phyloP scores from a whole-genome alignment of 2,888 invertebrate species.

The Sphaerophoria rueppellii region DNA sequence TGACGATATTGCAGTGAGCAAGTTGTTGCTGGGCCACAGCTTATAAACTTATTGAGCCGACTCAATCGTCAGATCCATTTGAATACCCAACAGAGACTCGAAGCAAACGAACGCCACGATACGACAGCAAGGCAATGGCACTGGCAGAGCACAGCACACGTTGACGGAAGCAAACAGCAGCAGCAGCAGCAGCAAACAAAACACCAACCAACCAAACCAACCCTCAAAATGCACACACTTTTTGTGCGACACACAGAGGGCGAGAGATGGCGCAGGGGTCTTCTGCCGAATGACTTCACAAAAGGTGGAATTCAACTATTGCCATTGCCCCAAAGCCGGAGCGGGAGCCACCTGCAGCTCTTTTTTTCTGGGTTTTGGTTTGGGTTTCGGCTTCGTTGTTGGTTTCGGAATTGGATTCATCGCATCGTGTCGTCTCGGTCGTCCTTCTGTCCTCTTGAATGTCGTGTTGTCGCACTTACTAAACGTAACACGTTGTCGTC shows the following conservation, averaged over 20 bases:
- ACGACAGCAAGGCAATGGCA: conserved; percentile 9
- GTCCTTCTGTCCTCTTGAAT: conserved; percentile 5
- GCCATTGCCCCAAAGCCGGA: conserved; percentile 13
- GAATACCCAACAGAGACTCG: conserved; percentile 71
- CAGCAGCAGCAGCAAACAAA: background rate
- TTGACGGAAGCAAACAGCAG: conserved; percentile 42
- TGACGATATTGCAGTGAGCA: conserved; percentile 21
- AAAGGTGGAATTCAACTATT: conserved; percentile 62
- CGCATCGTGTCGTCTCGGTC: conserved; percentile 63
- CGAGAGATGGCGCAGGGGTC: background rate
- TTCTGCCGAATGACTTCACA: conserved; percentile 32
- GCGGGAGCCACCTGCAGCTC: conserved; percentile 37
- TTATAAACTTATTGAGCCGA: conserved; percentile 69
- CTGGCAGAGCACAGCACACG: background rate
- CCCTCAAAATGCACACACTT: conserved; percentile 58
- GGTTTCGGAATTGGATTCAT: conserved; percentile 50
- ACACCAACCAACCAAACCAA: conserved; percentile 37
- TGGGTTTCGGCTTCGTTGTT: conserved; percentile 42
- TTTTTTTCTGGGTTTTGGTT: conserved; percentile 16
- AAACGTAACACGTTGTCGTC: conserved; percentile 16
- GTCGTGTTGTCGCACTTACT: conserved; percentile 46
- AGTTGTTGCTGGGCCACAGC: conserved; percentile 69
- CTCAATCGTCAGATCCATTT: conserved; percentile 72
- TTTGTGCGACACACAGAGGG: background rate
- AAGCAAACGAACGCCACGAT: background rate